Base-by-base conservation (phyloP, 2,888 invertebrate species). In the Volucella inanis region DNA sequence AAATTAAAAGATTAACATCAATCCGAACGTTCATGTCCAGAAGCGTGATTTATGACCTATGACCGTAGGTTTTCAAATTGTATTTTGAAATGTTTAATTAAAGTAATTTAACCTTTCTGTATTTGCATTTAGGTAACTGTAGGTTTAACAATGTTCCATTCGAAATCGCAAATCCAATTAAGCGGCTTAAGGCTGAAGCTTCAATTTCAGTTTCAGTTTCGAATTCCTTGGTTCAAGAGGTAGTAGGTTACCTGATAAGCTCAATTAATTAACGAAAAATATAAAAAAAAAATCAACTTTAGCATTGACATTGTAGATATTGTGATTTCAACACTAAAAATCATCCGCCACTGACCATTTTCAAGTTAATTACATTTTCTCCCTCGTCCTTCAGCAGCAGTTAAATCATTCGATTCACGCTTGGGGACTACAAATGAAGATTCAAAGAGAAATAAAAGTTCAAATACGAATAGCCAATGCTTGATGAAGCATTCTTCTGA, bases 51-150 rank as follows among this genome's bases (percentile, higher is more conserved):
- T 14, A 15, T 39, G 39, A 18, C 22, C 71, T 62, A 61, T 54
- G 38, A 15, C 61, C 43, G 31, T n/a, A n/a, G 38, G 59, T 39
- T 50, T 31, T 39, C 41, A 52, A 68, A 68, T 62, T 47, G 59
- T 22, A 31, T 77, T 77, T 52, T 61, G 77, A 70, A 77, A 77
- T 55, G 55, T 54, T 70, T 41, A 61, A 62, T 55, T 70, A 62
- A 62, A 67, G 45, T 64, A 64, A 57, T 65, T 50, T 31, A 14
- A 14, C 38, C 39, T 11, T 39, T 55, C 4, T n/a, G 0, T 15
- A 8, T 10, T 8, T 18, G 8, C 18, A 67, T 43, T 6, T 31
- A 6, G 0, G 31, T 31, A 6, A 6, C 31, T 31, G 31, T 31
- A 6, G 31, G 6, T 31, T 6, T 31, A 31, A 31, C 31, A 31